Evolutionary conservation across 1,140 invertebrate species (phyloP), one percentile per base, ranked within the genome.

Genomic region (Plutomurus gul): DNA sequence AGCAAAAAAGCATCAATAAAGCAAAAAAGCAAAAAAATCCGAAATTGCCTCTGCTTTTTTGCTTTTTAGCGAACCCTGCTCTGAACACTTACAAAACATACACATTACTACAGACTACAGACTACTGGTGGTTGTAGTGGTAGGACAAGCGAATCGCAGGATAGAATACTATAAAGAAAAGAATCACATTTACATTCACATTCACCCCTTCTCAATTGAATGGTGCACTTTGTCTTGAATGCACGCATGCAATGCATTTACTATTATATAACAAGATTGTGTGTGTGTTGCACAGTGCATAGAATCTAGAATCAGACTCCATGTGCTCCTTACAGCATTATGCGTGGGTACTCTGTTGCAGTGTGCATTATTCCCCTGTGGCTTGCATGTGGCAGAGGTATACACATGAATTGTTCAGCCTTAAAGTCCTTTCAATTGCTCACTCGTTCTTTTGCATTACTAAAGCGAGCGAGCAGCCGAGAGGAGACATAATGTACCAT

Each of bases 321-420:
- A 51, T 51, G 18, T 51, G 20, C n/a, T 51, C 20, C 25, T 51
- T 51, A 51, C 47, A 51, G 25, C 13, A 51, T 18, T 18, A 16
- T 51, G 47, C 18, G 47, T 22, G 47, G 20, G 33, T n/a, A n/a
- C n/a, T n/a, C n/a, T n/a, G n/a, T n/a, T n/a, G n/a, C n/a, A n/a
- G n/a, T n/a, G 33, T 76, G 39, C 30, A 36, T 71, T 27, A 79
- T 70, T 79, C 78, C 78, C 78, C 46, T 76, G 78, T 76, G 78
- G 78, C 74, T 79, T 47, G 73, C 78, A 76, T 79, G 78, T 71
- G 78, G 74, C 73, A 37, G 65, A 30, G 37, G 70, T 37, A 25
- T 56, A 27, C 51, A 13, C n/a, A 43, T 43, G 39, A 43, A 43
- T 43, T 13, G 10, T 43, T 43, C n/a, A 43, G 39, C 39, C 7